Evolutionary conservation across 2,797 vertebrate species (phyloP).

Genomic region (Malurus splendens): DNA sequence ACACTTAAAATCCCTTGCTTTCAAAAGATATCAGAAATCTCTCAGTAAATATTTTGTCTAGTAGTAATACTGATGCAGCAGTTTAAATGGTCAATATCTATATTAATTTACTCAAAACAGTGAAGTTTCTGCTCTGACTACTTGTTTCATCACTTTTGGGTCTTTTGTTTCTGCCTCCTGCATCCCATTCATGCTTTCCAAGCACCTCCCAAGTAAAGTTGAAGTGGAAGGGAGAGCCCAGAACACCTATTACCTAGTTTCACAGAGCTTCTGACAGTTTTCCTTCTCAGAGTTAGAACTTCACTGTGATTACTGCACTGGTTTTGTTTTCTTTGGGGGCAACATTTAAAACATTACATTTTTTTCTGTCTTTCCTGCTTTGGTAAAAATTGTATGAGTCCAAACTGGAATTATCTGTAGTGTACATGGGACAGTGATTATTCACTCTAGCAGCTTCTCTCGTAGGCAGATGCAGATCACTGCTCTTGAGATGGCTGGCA

Average conservation of each 20-base stretch:
- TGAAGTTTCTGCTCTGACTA: neutral
- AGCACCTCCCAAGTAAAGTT: neutral
- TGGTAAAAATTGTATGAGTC: neutral
- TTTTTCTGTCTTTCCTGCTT: neutral
- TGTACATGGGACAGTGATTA: neutral
- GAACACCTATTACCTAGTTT: neutral
- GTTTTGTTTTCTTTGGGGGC: neutral
- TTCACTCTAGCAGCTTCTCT: neutral
- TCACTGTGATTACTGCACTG: neutral
- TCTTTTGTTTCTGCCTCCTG: neutral
- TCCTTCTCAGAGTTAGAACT: neutral
- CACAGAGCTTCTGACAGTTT: neutral
- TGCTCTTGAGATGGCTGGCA: neutral
- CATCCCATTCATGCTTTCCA: neutral
- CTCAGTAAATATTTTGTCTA: neutral
- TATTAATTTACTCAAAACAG: neutral
- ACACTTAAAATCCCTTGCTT: neutral
- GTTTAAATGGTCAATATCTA: neutral
- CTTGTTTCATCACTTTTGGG: neutral
- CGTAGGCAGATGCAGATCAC: neutral
- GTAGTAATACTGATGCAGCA: neutral
- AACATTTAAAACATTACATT: neutral
- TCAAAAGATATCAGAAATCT: neutral
- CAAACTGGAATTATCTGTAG: neutral
- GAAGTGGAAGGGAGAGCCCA: neutral